Conservation (phyloP, 2,113 vertebrate genomes). For the Heterotis niloticus region DNA sequence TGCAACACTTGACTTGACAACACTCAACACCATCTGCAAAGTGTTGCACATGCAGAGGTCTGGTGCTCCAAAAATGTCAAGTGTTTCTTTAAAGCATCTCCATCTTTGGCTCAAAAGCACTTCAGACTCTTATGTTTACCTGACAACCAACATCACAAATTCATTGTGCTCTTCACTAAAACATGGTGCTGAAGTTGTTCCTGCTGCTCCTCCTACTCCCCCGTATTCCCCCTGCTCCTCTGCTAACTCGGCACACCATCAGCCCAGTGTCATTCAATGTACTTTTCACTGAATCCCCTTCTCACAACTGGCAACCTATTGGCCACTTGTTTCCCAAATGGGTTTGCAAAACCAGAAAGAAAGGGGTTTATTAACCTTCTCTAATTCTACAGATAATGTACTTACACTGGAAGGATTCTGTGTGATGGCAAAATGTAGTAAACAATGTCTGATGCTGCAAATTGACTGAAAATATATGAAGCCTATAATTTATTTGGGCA, state of each 20-base stretch:
- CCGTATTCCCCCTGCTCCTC: background rate
- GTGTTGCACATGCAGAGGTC: background rate
- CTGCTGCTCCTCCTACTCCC: background rate
- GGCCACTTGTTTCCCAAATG: background rate
- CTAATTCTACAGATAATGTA: background rate
- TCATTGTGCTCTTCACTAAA: background rate
- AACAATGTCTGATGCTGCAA: too few relatives aligned
- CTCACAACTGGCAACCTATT: background rate
- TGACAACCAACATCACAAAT: background rate
- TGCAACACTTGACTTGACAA: background rate
- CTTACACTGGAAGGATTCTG: background rate
- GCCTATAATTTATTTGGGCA: too few relatives aligned
- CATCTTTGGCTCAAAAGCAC: background rate
- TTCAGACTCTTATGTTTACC: background rate
- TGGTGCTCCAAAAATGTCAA: background rate
- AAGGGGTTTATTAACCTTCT: background rate
- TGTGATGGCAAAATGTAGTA: background rate
- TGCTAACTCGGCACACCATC: background rate
- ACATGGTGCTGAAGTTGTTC: background rate
- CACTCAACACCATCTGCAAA: background rate
- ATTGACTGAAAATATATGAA: too few relatives aligned
- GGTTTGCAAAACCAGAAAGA: background rate
- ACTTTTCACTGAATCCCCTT: constrained; percentile 6
- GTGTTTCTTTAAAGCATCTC: background rate
- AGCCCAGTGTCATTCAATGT: background rate